A percentile compares a stretch with the other conserved stretches of the same genome.
phyloP scores from a whole-genome alignment of 2,797 vertebrate species.

The Fistularia tabacaria region DNA sequence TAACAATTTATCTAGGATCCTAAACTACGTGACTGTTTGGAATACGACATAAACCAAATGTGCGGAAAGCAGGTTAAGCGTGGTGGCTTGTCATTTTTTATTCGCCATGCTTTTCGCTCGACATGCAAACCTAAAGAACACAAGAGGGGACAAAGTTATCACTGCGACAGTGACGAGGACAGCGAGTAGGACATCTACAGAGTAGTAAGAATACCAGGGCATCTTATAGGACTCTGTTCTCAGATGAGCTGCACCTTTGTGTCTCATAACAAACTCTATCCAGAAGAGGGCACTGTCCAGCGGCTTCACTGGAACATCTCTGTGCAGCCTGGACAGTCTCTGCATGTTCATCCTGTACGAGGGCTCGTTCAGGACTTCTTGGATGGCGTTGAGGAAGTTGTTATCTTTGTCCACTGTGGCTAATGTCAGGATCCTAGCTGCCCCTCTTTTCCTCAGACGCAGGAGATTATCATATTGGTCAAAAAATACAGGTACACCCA shows the following conservation, averaged over 20 bases:
- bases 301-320: conserved; percentile 49
- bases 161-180: conserved; percentile 10
- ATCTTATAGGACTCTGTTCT: conserved; percentile 53
- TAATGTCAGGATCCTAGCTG: conserved; percentile 45
- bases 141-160: neutral
- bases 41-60: neutral
- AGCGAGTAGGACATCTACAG: conserved; percentile 44
- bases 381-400: conserved; percentile 45
- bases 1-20: no score
- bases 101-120: conserved; percentile 10
- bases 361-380: conserved; percentile 57
- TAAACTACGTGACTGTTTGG: no score
- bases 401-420: conserved; percentile 31
- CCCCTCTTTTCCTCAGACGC: conserved; percentile 52
- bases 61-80: no score
- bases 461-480: conserved; percentile 69
- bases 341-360: conserved; percentile 68
- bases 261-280: conserved; percentile 74
- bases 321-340: conserved; percentile 64
- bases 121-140: conserved; percentile 7
- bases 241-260: conserved; percentile 69
- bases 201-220: conserved; percentile 65
- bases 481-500: conserved; percentile 59
- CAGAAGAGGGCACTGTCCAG: conserved; percentile 68
- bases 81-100: conserved; percentile 1